Evolutionary conservation across 2,113 vertebrate species (phyloP), one percentile per base, ranked within the genome.

Genomic region (Sorex fumeus): DNA sequence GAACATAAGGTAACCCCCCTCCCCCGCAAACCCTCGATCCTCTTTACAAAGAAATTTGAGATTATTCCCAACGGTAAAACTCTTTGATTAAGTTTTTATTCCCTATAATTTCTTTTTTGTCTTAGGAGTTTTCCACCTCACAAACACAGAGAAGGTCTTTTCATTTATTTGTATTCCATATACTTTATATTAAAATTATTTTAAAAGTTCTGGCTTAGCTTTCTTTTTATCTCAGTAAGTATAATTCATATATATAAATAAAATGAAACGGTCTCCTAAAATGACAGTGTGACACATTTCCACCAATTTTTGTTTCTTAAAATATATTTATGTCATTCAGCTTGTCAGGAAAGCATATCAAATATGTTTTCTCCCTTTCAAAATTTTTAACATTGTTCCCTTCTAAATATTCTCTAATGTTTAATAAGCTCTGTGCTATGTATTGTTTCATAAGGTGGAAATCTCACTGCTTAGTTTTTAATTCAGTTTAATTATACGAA

Each of bases 221-320:
- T 45, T 88, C 1, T 86, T 30, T 92, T 90, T 86, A 79, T 8
- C 67, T 88, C 47, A 15, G 60, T 84, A 80, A 3, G 30, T 71
- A 91, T 90, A 88, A 88, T 82, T 86, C 92, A 43, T 34, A 71
- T 64, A 21, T 7, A n/a, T 28, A 84, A 78, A 94, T 36, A 78
- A 45, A 66, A 34, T 13, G 6, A 83, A 69, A 60, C 32, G 53
- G 45, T 57, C 85, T 80, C 57, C 89, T 15, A 32, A 40, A 94
- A 25, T 80, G 43, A 84, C 75, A 79, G 5, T 45, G 15, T 77
- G 70, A 88, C 19, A 47, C 3, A 36, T 76, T 57, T 4, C 3
- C 10, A 80, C 36, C n/a, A 76, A 67, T 30, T 91, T 94, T 87
- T 74, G 66, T 67, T 81, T 80, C n/a, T 85, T 18, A 32, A 72